Conservation (phyloP, 2,113 vertebrate species). For the Cynoglossus semilaevis region DNA sequence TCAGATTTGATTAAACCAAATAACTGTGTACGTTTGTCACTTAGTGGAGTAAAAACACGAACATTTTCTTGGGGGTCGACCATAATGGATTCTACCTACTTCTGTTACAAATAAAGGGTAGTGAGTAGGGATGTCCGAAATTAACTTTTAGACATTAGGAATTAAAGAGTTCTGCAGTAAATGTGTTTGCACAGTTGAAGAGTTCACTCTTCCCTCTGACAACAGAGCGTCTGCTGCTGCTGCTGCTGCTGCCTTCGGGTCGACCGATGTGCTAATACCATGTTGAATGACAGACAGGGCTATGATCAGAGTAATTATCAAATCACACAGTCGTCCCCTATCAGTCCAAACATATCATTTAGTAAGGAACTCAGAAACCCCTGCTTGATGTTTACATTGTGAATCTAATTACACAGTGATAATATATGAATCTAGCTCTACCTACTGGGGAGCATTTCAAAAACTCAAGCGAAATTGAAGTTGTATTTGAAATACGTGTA, state of each 20-base stretch:
- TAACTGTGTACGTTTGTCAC: too few species aligned
- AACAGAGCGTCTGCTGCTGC: conserved; percentile 30
- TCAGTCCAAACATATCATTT: conserved; percentile 71
- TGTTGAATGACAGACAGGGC: conserved; percentile 53
- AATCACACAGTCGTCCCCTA: conserved; percentile 68
- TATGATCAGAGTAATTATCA: conserved; percentile 70
- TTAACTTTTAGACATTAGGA: conserved; percentile 12
- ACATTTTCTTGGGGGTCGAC: too few species aligned
- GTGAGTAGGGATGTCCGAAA: too few species aligned
- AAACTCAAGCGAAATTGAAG: too few species aligned
- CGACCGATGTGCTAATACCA: conserved; percentile 56
- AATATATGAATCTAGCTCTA: background rate
- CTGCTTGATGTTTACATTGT: conserved; percentile 31
- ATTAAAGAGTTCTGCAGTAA: conserved; percentile 37
- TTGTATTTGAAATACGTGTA: too few species aligned
- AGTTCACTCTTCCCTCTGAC: conserved; percentile 22
- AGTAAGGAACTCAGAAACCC: conserved; percentile 43
- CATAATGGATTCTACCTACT: too few species aligned
- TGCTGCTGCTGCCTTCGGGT: conserved; percentile 26
- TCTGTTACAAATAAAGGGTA: too few species aligned
- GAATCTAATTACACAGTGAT: conserved; percentile 21
- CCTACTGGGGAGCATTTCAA: too few species aligned
- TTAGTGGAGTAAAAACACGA: too few species aligned
- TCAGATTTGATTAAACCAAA: too few species aligned
- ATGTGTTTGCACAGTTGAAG: conserved; percentile 21